phyloP scores from a whole-genome alignment of 2,888 invertebrate genomes.

The Nomada goodeniana region DNA sequence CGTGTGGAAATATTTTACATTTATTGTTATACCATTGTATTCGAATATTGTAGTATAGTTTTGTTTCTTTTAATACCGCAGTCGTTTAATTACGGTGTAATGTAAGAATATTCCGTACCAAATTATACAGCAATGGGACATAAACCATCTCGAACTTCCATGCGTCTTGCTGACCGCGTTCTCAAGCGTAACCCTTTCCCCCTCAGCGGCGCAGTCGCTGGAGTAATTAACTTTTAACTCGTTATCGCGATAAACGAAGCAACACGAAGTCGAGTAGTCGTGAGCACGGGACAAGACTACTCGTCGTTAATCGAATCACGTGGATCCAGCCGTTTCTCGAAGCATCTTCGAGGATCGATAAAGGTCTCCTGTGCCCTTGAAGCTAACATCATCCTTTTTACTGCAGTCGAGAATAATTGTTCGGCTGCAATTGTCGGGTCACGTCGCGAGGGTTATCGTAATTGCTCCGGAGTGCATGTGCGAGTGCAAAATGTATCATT shows the following conservation, averaged over 20 bases:
- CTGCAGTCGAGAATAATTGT: conserved; percentile 31
- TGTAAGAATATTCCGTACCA: background rate
- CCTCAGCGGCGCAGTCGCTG: conserved; percentile 1
- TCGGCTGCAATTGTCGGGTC: conserved; percentile 25
- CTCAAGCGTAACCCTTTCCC: background rate
- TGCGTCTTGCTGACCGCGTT: background rate
- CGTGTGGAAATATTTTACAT: no score
- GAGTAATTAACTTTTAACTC: conserved; percentile 53
- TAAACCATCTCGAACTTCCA: background rate
- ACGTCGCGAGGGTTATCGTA: conserved; percentile 22
- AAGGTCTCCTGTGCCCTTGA: background rate
- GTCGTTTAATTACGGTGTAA: background rate
- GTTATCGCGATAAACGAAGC: conserved; percentile 49
- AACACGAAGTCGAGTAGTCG: conserved; percentile 19
- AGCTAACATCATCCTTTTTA: background rate
- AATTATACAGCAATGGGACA: background rate
- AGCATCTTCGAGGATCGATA: conserved; percentile 26
- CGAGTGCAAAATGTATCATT: conserved; percentile 36
- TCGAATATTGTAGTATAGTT: background rate
- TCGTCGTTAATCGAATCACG: conserved; percentile 40
- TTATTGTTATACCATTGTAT: no score
- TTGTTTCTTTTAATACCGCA: background rate
- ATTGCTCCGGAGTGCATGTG: conserved; percentile 24
- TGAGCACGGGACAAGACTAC: conserved; percentile 20
- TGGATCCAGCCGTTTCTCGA: conserved; percentile 12